phyloP scores from a whole-genome alignment of 2,888 invertebrate genomes.

The Opisthograptis luteolata region DNA sequence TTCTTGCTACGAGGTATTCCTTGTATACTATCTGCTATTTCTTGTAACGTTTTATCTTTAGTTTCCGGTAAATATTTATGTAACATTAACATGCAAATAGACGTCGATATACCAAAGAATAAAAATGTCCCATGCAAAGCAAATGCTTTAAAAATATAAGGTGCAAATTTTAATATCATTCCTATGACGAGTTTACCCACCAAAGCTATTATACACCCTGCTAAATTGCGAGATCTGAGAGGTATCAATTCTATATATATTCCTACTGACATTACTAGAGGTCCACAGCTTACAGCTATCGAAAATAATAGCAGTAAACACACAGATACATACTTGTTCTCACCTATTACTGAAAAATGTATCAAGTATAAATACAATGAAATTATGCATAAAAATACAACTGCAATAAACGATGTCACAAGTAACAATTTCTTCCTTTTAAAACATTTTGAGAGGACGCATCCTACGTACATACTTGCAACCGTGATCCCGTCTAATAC shows the following conservation, averaged over 20 bases:
- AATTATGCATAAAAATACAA: conserved; percentile 40
- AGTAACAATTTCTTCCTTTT: conserved; percentile 47
- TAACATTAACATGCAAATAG: conserved; percentile 29
- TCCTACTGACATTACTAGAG: conserved; percentile 41
- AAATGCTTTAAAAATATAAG: conserved; percentile 42
- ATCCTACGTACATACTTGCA: conserved; percentile 47
- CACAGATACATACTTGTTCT: conserved; percentile 43
- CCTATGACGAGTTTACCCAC: conserved; percentile 19
- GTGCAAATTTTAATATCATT: conserved; percentile 42
- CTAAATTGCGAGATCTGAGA: conserved; percentile 42
- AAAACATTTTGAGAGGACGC: conserved; percentile 37
- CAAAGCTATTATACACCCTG: conserved; percentile 32
- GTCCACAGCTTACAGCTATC: conserved; percentile 48
- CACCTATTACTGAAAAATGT: conserved; percentile 31
- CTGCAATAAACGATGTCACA: conserved; percentile 34
- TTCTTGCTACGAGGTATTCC: background rate
- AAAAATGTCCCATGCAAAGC: conserved; percentile 47
- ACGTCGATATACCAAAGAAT: conserved; percentile 38
- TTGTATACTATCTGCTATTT: conserved; percentile 44
- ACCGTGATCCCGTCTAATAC: conserved; percentile 57
- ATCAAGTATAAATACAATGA: conserved; percentile 47
- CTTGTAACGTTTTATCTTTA: conserved; percentile 54
- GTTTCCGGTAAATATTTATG: conserved; percentile 55
- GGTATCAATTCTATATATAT: conserved; percentile 48
- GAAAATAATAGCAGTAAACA: conserved; percentile 42